These are phyloP conservation scores for Peromyscus californicus DNA, from an alignment of 2,113 vertebrate species.

Conservation along the genomic window DNA sequence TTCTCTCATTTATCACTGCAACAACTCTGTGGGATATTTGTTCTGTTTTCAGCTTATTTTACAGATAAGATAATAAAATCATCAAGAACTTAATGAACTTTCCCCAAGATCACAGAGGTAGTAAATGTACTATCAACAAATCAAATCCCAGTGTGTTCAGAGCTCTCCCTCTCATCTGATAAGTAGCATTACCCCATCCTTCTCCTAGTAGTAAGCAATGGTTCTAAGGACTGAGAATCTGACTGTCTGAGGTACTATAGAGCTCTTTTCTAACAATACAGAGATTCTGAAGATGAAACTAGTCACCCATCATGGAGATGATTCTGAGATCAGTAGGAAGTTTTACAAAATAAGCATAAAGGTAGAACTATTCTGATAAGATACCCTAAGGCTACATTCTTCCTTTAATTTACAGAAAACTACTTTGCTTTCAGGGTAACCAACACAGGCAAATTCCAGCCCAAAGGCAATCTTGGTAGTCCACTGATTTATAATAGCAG, in stretches of 20 bases:
- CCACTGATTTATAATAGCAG: constrained; percentile 19
- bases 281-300: neutral
- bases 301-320: neutral
- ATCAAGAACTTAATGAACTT: neutral
- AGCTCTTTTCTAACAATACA: neutral
- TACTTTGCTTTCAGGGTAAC: neutral
- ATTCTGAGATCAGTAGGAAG: constrained; percentile 34
- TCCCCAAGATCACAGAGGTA: neutral
- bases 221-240: neutral
- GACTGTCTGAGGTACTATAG: neutral
- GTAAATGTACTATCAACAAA: neutral
- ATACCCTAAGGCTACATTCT: neutral
- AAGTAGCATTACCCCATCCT: neutral
- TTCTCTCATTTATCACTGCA: neutral
- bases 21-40: neutral
- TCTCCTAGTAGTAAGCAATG: neutral
- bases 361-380: neutral
- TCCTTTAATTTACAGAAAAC: neutral
- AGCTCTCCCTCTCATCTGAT: neutral
- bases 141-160: neutral
- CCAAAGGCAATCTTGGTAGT: constrained; percentile 37
- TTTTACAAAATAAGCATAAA: constrained; percentile 44
- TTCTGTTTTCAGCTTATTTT: constrained; percentile 11
- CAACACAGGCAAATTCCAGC: constrained; percentile 30
- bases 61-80: neutral